Evolutionary conservation across 2,113 vertebrate genomes (phyloP), one percentile per base, ranked within the genome.

Genomic region (Paralichthys olivaceus): DNA sequence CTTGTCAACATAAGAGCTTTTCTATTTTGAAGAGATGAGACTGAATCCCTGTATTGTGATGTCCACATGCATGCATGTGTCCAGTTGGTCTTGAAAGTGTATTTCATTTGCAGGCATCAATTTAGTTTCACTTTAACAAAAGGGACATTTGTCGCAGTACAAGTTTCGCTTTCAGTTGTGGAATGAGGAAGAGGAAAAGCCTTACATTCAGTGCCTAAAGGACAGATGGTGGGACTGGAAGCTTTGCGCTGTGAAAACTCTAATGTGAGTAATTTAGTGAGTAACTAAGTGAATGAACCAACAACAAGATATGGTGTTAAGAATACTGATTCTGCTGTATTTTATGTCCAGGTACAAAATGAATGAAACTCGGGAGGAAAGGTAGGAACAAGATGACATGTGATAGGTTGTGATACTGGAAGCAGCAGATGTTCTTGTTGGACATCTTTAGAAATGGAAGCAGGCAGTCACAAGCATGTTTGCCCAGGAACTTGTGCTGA

Each of bases 401-500:
- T 59, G 26, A 26, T 55, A 79, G 61, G 29, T 32, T 56, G 70
- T 28, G 45, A 68, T 26, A 5, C 14, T 40, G 20, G 7, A 58
- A 59, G 63, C 32, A 71, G 32, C 43, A 47, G 5, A 62, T 2
- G 9, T 25, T 25, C 5, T n/a, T n/a, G n/a, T n/a, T n/a, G 29
- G 45, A 58, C 53, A 28, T 37, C 23, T n/a, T 19, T 54, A 53
- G 66, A 43, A 62, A 84, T 82, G 68, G 57, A 62, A 7, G 23
- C 40, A 59, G 72, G 63, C 2, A 40, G 58, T 53, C 49, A 19
- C n/a, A 53, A 83, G 58, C 55, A 96, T 94, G 95, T 65, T 20
- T 68, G 72, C 91, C 0, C 91, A 91, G 78, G 92, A 94, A 45
- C 81, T 92, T 59, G 85, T 96, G 68, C 84, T 93, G 49, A 92